Evolutionary conservation across 2,888 invertebrate species (phyloP).

Genomic region (Sycophila texana): DNA sequence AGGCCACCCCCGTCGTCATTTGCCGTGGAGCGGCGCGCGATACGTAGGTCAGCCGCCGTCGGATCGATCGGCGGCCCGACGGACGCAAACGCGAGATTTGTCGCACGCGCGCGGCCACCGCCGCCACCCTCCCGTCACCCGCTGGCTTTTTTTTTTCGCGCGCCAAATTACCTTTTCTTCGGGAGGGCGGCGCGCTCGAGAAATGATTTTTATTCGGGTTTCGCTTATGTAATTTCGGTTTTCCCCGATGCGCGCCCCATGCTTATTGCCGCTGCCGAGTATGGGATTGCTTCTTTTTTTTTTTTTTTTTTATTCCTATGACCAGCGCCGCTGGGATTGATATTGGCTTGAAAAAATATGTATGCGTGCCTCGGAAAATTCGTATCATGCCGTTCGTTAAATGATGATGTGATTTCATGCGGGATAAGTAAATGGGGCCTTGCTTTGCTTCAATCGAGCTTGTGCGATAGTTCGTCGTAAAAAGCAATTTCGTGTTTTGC

Average conservation of each 20-base stretch:
- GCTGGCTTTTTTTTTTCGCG: background rate
- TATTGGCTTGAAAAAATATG: too few species aligned
- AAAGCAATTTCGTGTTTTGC: background rate
- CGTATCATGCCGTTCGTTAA: too few species aligned
- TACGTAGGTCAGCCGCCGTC: constrained; percentile 34
- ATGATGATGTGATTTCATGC: too few species aligned
- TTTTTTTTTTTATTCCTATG: too few species aligned
- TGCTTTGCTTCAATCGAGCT: too few species aligned
- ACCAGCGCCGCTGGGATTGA: too few species aligned
- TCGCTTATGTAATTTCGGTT: background rate
- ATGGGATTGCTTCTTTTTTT: too few species aligned
- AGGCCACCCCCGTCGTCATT: background rate
- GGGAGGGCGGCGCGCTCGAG: background rate
- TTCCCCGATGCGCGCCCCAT: background rate
- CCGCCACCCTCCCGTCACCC: too few species aligned
- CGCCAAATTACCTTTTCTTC: constrained; percentile 30
- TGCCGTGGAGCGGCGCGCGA: constrained; percentile 4
- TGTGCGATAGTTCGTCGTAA: too few species aligned
- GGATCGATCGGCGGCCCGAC: constrained; percentile 9
- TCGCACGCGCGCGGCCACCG: constrained; percentile 10
- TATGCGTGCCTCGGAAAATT: too few species aligned
- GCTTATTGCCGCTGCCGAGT: background rate
- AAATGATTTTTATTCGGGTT: constrained; percentile 23
- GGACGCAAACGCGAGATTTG: constrained; percentile 42
- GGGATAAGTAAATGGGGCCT: too few species aligned